Evolutionary conservation across 2,113 vertebrate genomes (phyloP).

Genomic region (Rhegmatorhina hoffmannsi): DNA sequence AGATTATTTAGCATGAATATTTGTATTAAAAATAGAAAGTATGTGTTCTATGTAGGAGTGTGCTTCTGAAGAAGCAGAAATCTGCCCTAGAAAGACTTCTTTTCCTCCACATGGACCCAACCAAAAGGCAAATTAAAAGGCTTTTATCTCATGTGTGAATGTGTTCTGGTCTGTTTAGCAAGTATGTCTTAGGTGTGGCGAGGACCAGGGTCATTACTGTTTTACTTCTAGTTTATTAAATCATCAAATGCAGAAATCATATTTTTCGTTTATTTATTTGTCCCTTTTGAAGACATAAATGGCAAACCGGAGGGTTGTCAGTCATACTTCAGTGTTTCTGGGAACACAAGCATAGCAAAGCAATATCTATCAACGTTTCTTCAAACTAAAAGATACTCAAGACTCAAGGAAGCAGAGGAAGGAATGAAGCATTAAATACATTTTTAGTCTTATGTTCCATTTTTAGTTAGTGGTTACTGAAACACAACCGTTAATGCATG

Average conservation of each 20-base stretch:
- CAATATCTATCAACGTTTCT: neutral
- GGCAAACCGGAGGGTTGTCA: neutral
- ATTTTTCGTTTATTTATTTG: neutral
- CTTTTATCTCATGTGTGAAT: fast-evolving
- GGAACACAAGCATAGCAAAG: neutral
- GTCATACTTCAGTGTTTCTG: neutral
- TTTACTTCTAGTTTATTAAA: neutral
- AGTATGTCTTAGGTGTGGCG: neutral
- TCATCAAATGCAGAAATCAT: neutral
- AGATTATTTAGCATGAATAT: neutral
- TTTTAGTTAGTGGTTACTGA: neutral
- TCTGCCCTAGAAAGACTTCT: neutral
- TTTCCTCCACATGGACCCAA: fast-evolving
- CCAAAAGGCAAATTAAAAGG: neutral
- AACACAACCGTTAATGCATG: neutral
- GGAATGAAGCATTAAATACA: neutral
- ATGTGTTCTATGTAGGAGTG: neutral
- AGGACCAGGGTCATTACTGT: neutral
- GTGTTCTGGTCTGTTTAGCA: neutral
- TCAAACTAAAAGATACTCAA: neutral
- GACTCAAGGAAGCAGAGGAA: neutral
- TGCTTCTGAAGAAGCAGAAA: neutral
- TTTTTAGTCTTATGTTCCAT: neutral
- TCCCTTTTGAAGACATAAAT: neutral
- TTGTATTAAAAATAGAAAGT: neutral